Conservation (phyloP, 2,113 vertebrate genomes). For the Mystacornis crossleyi region DNA sequence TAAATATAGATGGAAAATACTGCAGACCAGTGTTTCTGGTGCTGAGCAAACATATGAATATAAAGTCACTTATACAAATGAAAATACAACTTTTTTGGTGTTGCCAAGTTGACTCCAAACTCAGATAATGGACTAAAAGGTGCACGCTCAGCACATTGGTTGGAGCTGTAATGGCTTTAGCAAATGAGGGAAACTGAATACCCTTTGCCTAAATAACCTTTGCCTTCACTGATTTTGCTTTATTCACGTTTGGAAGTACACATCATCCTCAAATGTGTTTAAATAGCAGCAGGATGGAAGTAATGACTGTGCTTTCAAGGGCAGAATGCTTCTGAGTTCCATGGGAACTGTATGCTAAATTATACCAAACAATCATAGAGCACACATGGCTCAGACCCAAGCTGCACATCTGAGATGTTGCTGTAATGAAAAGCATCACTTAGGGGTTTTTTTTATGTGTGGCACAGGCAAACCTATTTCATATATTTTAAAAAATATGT, state of each 20-base stretch:
- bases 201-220: conserved; percentile 31
- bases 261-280: background rate
- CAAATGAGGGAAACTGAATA: background rate
- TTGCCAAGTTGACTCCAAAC: background rate
- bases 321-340: background rate
- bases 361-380: background rate
- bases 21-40: background rate
- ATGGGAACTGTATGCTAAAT: background rate
- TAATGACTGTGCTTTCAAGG: conserved; percentile 8
- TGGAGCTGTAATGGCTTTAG: background rate
- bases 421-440: background rate
- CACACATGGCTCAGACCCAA: background rate
- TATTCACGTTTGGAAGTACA: background rate
- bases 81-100: background rate
- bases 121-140: background rate
- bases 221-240: conserved; percentile 6
- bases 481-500: background rate
- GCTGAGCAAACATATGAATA: background rate
- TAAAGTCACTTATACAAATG: background rate
- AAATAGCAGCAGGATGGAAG: conserved; percentile 41
- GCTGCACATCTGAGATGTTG: background rate
- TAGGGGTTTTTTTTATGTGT: background rate
- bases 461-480: background rate
- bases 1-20: background rate
- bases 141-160: background rate